Evolutionary conservation across 2,888 invertebrate species (phyloP).

Genomic region (Calameuta filiformis): DNA sequence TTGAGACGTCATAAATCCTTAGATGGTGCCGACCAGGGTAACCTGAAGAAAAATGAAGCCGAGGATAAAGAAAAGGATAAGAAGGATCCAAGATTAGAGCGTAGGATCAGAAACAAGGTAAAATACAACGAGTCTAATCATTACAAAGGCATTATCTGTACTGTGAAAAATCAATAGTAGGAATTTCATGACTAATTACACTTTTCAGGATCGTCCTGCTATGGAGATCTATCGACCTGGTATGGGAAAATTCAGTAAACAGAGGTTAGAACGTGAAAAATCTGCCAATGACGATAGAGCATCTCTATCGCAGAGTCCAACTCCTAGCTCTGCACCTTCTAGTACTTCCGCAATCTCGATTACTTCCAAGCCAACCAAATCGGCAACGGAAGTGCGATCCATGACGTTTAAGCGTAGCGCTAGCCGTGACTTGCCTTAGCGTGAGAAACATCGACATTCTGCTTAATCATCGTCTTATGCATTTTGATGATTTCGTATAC

Average conservation of each 20-base stretch:
- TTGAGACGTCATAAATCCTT: conserved; percentile 71
- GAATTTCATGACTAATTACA: not conserved
- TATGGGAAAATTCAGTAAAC: conserved; percentile 83
- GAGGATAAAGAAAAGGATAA: conserved; percentile 70
- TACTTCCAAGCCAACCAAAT: conserved; percentile 13
- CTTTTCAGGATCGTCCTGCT: conserved; percentile 82
- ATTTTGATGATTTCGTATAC: not conserved
- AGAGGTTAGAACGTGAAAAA: conserved; percentile 66
- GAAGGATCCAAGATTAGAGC: conserved; percentile 71
- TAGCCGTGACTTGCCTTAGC: conserved; percentile 55
- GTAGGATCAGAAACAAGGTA: conserved; percentile 77
- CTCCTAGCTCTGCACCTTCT: conserved; percentile 42
- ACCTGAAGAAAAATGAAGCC: conserved; percentile 68
- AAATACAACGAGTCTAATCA: conserved; percentile 7
- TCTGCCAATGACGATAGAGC: conserved; percentile 58
- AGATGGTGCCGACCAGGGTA: conserved; percentile 70
- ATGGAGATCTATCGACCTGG: conserved; percentile 92
- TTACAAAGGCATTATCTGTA: not conserved
- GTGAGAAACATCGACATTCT: not conserved
- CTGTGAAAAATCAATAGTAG: not conserved
- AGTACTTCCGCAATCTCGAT: conserved; percentile 34
- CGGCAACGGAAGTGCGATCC: conserved; percentile 57
- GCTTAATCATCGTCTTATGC: not conserved
- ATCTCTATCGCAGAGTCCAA: conserved; percentile 60
- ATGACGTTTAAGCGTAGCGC: conserved; percentile 63